Percentiles rank a stretch among this genome's conserved stretches.
These are phyloP conservation scores for Ophion ellenae DNA, from an alignment of 2,888 invertebrate genomes.

Conservation along the genomic window DNA sequence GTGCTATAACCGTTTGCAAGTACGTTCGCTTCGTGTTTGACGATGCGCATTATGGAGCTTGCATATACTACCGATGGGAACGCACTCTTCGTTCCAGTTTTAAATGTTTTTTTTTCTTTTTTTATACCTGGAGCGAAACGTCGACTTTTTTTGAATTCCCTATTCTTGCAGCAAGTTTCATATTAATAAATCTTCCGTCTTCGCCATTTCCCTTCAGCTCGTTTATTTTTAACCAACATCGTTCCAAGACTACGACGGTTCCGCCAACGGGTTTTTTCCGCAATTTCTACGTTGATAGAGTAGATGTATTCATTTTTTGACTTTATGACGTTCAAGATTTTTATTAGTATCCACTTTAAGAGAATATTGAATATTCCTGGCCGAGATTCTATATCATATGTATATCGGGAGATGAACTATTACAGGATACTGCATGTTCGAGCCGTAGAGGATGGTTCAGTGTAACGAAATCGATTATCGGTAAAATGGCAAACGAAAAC, in stretches of 20 bases:
- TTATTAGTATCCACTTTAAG: background rate
- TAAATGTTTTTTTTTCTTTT: constrained; percentile 18
- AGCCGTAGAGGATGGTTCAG: constrained; percentile 25
- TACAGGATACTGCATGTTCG: constrained; percentile 13
- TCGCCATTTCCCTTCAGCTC: background rate
- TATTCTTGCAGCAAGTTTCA: constrained; percentile 47
- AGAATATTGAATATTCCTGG: background rate
- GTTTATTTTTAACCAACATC: constrained; percentile 13
- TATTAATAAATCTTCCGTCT: constrained; percentile 48
- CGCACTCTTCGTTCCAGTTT: constrained; percentile 32
- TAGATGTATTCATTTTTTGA: constrained; percentile 19
- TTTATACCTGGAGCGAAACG: constrained; percentile 3
- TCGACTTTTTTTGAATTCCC: constrained; percentile 8
- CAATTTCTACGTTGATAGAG: constrained; percentile 17
- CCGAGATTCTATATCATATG: constrained; percentile 5
- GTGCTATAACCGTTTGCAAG: constrained; percentile 50
- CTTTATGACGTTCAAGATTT: background rate
- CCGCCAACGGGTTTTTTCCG: background rate
- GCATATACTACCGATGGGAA: constrained; percentile 26
- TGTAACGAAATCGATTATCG: constrained; percentile 54
- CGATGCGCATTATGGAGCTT: constrained; percentile 57
- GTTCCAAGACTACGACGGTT: constrained; percentile 1
- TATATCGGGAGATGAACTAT: background rate
- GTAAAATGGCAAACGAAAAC: constrained; percentile 35
- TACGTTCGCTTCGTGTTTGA: constrained; percentile 54